phyloP scores from a whole-genome alignment of 2,888 invertebrate species.

The Sinelater perroti region DNA sequence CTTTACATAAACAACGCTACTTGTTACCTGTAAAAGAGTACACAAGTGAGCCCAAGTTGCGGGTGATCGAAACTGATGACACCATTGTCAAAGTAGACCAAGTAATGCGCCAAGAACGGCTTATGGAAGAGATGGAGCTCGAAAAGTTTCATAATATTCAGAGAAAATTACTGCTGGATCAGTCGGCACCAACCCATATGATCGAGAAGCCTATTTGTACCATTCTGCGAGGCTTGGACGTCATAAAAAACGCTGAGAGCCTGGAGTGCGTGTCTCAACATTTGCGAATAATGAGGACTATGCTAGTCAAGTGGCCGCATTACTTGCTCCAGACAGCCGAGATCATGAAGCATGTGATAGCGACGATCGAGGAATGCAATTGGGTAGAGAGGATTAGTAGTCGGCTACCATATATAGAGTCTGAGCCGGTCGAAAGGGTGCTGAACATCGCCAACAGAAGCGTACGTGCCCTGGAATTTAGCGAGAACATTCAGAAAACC shows the following conservation, averaged over 20 bases:
- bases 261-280: not conserved
- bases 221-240: slow-evolving; percentile 14
- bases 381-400: slow-evolving; percentile 4
- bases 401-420: not conserved
- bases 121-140: not conserved
- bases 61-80: slow-evolving; percentile 26
- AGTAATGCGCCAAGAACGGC: slow-evolving; percentile 12
- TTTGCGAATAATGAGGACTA: slow-evolving; percentile 13
- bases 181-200: not conserved
- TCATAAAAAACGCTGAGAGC: slow-evolving; percentile 11
- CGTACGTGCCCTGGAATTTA: not conserved
- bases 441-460: not conserved
- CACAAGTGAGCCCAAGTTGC: slow-evolving; percentile 8
- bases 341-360: slow-evolving; percentile 23
- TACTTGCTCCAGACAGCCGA: slow-evolving; percentile 3
- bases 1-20: no score
- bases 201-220: slow-evolving; percentile 4
- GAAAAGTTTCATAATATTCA: not conserved
- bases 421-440: not conserved
- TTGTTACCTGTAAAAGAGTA: no score
- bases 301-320: slow-evolving; percentile 16
- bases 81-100: slow-evolving; percentile 25
- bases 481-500: not conserved
- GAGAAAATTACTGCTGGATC: not conserved
- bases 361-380: slow-evolving; percentile 5